Evolutionary conservation across 2,113 vertebrate genomes (phyloP).

Genomic region (Phyllostomus hastatus): DNA sequence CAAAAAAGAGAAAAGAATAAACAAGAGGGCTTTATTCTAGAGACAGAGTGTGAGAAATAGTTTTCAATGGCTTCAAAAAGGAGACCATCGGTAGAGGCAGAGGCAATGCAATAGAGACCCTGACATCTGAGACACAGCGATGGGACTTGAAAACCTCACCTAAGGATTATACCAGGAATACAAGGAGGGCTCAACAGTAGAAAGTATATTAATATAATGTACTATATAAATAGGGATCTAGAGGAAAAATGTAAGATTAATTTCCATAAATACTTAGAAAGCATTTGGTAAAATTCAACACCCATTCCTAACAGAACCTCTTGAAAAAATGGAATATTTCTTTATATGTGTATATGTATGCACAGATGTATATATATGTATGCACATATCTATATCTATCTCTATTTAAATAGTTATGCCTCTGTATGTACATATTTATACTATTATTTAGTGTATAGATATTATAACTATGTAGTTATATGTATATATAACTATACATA

Average conservation of each 20-base stretch:
- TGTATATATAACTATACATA: not conserved
- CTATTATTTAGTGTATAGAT: not conserved
- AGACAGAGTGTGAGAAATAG: not conserved
- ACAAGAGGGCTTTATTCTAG: not conserved
- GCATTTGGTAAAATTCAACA: not conserved
- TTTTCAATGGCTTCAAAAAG: not conserved
- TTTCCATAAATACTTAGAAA: not conserved
- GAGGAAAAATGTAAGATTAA: not conserved
- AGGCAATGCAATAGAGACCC: not conserved
- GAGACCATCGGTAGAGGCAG: not conserved
- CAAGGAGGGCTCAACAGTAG: not conserved
- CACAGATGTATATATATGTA: not conserved
- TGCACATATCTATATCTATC: not conserved
- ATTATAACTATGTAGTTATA: not conserved
- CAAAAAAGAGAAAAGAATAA: not conserved
- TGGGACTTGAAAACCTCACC: not conserved
- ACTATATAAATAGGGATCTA: not conserved
- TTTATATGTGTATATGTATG: not conserved
- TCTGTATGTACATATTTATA: not conserved
- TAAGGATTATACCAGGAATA: not conserved
- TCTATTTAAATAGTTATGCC: not conserved
- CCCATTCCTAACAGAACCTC: not conserved
- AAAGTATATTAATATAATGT: not conserved
- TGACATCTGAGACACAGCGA: not conserved
- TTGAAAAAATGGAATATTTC: not conserved